Base-by-base conservation (phyloP, 2,797 vertebrate species). In the Neopelma chrysocephalum region DNA sequence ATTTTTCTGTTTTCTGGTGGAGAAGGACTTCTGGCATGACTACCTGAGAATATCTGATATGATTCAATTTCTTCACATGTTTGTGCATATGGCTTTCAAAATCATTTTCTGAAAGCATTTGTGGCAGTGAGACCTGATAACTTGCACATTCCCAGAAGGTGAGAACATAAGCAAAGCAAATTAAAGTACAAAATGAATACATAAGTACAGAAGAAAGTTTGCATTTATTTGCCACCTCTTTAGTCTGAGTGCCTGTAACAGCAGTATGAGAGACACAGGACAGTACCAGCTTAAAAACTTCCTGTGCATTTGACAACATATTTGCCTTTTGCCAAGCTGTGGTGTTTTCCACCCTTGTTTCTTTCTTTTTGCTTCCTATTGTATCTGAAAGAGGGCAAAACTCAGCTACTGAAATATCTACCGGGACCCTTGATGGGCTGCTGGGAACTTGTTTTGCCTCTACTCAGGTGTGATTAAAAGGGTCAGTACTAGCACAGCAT, bases 81-180 rank as follows among this genome's bases (percentile, higher is more conserved):
- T 72, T 32, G 77, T 72, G 69, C 89, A 94, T 57, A 94, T 68
- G 62, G 77, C 60, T 90, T 94, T 93, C 76, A 81, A 93, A 94
- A 42, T 66, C 51, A 91, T 81, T 88, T 95, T 85, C 85, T 89
- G 73, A 94, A 95, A 93, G 68, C 34, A 43, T 73, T 89, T 95
- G 80, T 71, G 83, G 68, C 78, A 94, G 56, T 42, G 34, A 94
- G 73, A 88, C 79, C 88, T 82, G 53, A 10, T 89, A 93, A 93
- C 56, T 57, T 75, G 68, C 72, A 64, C 68, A n/a, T 77, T 95
- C 54, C 84, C 85, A 95, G 85, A 94, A 95, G 87, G 86, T 54
- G 29, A 85, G 75, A 85, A 84, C 66, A 80, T 68, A 93, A 89
- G 66, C 43, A 87, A 91, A 80, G 40, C 45, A 91, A 91, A 84